Evolutionary conservation across 2,888 invertebrate species (phyloP).

Genomic region (Pterobdella sp.): DNA sequence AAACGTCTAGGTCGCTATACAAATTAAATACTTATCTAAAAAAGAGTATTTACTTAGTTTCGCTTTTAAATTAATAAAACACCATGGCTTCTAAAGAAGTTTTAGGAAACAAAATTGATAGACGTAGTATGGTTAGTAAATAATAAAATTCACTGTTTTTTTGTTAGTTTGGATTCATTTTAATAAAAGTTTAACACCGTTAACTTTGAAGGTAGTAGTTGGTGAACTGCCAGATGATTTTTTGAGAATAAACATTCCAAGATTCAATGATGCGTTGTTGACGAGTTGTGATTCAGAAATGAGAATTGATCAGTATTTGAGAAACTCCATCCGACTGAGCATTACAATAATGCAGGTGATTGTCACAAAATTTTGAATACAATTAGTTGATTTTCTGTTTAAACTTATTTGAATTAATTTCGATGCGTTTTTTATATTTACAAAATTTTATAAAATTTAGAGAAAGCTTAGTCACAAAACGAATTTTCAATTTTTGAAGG

Average conservation of each 20-base stretch:
- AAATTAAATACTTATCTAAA: too few relatives aligned
- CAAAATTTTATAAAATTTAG: too few relatives aligned
- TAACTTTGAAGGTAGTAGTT: slow-evolving; percentile 58
- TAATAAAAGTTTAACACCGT: too few relatives aligned
- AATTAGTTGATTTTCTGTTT: neutral
- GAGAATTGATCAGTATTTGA: slow-evolving; percentile 31
- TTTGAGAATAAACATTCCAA: slow-evolving; percentile 56
- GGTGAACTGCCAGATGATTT: slow-evolving; percentile 74
- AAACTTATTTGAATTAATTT: neutral
- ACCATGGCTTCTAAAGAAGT: too few relatives aligned
- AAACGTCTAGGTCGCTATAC: too few relatives aligned
- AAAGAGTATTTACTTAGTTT: too few relatives aligned
- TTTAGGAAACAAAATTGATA: too few relatives aligned
- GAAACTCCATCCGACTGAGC: slow-evolving; percentile 58
- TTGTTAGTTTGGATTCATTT: too few relatives aligned
- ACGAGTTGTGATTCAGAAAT: slow-evolving; percentile 50
- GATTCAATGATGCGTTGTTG: slow-evolving; percentile 66
- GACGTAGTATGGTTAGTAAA: too few relatives aligned
- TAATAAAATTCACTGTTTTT: too few relatives aligned
- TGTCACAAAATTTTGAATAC: neutral
- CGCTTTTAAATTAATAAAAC: too few relatives aligned
- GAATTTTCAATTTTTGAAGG: slow-evolving; percentile 31
- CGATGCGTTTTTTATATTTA: slow-evolving; percentile 18
- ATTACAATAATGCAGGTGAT: slow-evolving; percentile 72
- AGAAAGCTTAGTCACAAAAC: too few relatives aligned